Evolutionary conservation across 2,888 invertebrate genomes (phyloP).

Genomic region (Halocaridina rubra): DNA sequence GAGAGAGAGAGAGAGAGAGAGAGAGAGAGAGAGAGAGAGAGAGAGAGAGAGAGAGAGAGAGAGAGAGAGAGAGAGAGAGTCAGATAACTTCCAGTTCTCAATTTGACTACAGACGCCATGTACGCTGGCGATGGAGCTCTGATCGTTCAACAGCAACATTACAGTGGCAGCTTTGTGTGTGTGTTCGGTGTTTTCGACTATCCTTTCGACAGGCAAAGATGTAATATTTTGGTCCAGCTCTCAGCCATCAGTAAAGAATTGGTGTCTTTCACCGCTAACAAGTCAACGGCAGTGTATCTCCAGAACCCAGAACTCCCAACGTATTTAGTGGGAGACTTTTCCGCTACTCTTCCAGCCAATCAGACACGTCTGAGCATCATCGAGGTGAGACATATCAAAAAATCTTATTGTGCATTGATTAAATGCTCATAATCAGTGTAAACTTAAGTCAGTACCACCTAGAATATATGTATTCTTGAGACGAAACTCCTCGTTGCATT

Average conservation of each 20-base stretch:
- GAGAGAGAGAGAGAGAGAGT: too few species aligned
- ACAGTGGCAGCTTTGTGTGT: conserved; percentile 46
- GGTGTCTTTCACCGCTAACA: neutral
- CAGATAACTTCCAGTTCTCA: too few species aligned
- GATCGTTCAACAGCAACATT: neutral
- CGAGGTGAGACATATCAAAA: neutral
- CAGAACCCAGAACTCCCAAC: neutral
- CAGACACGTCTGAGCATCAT: neutral
- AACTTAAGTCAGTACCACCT: too few species aligned
- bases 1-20: too few species aligned
- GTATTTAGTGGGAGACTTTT: neutral
- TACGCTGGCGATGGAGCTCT: neutral
- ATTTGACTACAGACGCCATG: neutral
- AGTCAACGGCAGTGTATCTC: neutral
- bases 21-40: too few species aligned
- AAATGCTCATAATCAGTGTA: too few species aligned
- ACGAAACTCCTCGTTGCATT: neutral
- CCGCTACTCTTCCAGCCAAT: neutral
- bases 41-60: too few species aligned
- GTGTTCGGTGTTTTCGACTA: conserved; percentile 41
- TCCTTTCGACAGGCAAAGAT: conserved; percentile 31
- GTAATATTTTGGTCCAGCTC: conserved; percentile 19
- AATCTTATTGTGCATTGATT: too few species aligned
- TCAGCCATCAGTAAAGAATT: neutral
- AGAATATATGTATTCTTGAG: too few species aligned